These are phyloP conservation scores for Thamnaconus septentrionalis DNA, from an alignment of 2,113 vertebrate species.

Conservation along the genomic window DNA sequence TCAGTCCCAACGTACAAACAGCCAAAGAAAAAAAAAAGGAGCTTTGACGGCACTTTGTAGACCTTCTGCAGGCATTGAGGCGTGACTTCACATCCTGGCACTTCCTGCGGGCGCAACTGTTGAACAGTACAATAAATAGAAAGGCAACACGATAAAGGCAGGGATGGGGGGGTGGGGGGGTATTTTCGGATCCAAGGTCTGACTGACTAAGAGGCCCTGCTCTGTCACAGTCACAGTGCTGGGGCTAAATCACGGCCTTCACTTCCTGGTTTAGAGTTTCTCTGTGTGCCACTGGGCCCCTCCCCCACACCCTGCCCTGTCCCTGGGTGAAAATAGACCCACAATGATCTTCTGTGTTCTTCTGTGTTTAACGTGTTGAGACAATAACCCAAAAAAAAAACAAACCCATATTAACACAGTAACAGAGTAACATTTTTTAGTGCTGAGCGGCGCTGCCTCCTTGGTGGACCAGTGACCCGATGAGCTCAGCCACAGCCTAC, in stretches of 20 bases:
- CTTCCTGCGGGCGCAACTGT: not conserved
- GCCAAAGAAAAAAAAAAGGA: not conserved
- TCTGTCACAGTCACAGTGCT: conserved; percentile 12
- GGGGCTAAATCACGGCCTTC: conserved; percentile 25
- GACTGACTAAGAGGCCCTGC: not conserved
- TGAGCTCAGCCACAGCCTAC: no score
- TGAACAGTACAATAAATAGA: conserved; percentile 39
- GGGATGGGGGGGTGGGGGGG: not conserved
- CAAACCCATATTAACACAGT: not conserved
- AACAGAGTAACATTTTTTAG: no score
- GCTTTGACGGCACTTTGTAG: no score
- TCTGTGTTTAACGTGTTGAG: not conserved
- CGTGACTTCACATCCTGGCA: no score
- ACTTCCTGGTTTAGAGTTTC: conserved; percentile 35
- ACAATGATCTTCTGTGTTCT: conserved; percentile 22
- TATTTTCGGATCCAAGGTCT: conserved; percentile 4
- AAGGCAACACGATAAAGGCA: conserved; percentile 29
- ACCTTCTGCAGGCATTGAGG: no score
- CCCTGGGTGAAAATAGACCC: conserved; percentile 16
- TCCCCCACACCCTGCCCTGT: conserved; percentile 5
- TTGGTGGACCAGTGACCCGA: not conserved
- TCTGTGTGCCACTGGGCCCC: not conserved
- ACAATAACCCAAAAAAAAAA: not conserved
- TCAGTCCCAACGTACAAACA: not conserved
- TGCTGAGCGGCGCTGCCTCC: no score